Percentiles rank a stretch among this genome's conserved stretches.
Conservation (phyloP, 2,797 vertebrate genomes). For the Steatocranus sp. region DNA sequence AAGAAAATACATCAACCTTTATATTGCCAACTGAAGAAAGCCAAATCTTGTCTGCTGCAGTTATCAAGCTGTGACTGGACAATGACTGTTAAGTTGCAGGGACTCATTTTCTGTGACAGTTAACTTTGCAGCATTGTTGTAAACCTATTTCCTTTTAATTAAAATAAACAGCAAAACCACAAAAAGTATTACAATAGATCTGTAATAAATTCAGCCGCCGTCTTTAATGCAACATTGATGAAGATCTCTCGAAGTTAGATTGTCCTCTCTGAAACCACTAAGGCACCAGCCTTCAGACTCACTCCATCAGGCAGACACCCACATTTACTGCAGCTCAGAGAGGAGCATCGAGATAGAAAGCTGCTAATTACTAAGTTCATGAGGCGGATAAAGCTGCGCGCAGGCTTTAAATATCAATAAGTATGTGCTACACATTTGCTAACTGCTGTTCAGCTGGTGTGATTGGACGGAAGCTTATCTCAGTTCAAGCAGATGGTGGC, state of each 20-base stretch:
- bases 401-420: constrained; percentile 63
- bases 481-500: constrained; percentile 66
- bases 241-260: constrained; percentile 5
- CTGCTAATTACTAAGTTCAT: constrained; percentile 65
- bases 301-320: constrained; percentile 22
- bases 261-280: constrained; percentile 2
- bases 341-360: constrained; percentile 48
- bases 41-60: background rate
- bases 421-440: constrained; percentile 54
- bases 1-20: background rate
- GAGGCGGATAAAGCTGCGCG: constrained; percentile 41
- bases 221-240: background rate
- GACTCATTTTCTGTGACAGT: background rate
- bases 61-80: background rate
- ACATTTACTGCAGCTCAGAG: constrained; percentile 17
- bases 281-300: constrained; percentile 9
- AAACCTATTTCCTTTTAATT: background rate
- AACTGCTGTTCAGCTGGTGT: constrained; percentile 50
- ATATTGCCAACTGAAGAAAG: background rate
- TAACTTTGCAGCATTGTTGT: rapidly evolving
- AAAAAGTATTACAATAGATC: background rate
- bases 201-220: background rate
- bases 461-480: constrained; percentile 68
- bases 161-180: background rate
- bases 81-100: background rate